Evolutionary conservation across 1,140 invertebrate species (phyloP), one percentile per base, ranked within the genome.

Genomic region (Drosophila sucinea): DNA sequence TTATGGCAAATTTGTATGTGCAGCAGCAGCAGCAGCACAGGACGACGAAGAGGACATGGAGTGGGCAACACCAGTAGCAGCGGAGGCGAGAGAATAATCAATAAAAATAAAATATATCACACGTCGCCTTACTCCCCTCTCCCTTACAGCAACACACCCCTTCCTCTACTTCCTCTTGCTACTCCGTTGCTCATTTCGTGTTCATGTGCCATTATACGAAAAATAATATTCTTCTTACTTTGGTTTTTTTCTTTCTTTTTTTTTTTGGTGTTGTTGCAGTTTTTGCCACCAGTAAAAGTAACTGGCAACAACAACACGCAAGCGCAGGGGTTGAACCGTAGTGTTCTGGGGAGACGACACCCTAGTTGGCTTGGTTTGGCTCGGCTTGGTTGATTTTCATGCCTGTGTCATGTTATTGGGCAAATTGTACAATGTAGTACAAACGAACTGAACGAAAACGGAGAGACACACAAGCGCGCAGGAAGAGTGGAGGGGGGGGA

Each of bases 31-130:
- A 62, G 41, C 67, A 47, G 62, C 10, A 11, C 17, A 23, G 47
- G 44, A 17, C 4, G 29, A 30, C 29, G 17, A 25, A n/a, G 44
- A 32, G 17, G 30, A 11, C 10, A 1, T 23, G 33, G 10, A 1
- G 33, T 8, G 4, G n/a, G 11, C 41, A n/a, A 17, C 41, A 23
- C n/a, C n/a, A 44, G n/a, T 3, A 23, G 54, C 10, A 69, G 58
- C 66, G 58, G 58, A 81, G 78, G 67, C 77, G 67, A 72, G 60
- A 77, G 73, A 89, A 87, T 87, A 87, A 87, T 87, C 83, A 87
- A 87, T 87, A 87, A 87, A 87, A 87, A 87, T 87, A 87, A 87
- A 89, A 87, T 87, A 87, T 87, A 87, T 87, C 83, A 87, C 83
- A 87, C 83, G 76, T 73, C 70, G 79, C 64, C 61, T 66, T 61